A percentile compares a stretch with the other conserved stretches of the same genome.
Conservation (phyloP, 2,797 vertebrate species). For the Cossypha caffra region DNA sequence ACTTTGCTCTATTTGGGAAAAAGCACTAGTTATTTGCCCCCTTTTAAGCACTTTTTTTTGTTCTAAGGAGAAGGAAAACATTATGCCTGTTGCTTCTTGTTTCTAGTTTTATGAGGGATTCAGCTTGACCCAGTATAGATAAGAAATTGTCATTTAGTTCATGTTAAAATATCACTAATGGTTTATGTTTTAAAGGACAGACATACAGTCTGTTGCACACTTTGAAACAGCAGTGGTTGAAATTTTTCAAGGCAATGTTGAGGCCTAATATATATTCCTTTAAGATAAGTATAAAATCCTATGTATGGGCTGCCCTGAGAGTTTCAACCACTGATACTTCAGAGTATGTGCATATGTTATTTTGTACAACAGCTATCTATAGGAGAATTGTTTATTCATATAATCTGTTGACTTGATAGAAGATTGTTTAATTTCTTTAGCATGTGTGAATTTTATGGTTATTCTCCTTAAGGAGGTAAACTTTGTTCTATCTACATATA, state of each 20-base stretch:
- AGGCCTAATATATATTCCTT: not conserved
- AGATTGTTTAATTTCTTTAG: not conserved
- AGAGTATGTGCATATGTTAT: not conserved
- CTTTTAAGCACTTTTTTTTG: not conserved
- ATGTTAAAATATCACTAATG: not conserved
- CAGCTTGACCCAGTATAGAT: not conserved
- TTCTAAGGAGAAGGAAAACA: not conserved
- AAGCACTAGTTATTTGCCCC: not conserved
- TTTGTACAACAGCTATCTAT: not conserved
- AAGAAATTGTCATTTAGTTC: not conserved
- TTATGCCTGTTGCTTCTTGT: not conserved
- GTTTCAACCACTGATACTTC: not conserved
- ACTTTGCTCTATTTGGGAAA: constrained; percentile 14
- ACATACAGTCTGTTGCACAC: not conserved
- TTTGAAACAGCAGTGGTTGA: not conserved
- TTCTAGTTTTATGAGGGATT: not conserved
- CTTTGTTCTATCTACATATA: not conserved
- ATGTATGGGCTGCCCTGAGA: not conserved
- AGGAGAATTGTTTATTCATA: not conserved
- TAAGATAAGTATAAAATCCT: not conserved
- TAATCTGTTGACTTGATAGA: not conserved
- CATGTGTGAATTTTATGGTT: not conserved
- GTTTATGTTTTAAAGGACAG: not conserved
- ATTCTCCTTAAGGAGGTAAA: not conserved
- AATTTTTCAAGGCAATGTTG: not conserved